Evolutionary conservation across 2,888 invertebrate genomes (phyloP).

Genomic region (Tetanocera ferruginea): DNA sequence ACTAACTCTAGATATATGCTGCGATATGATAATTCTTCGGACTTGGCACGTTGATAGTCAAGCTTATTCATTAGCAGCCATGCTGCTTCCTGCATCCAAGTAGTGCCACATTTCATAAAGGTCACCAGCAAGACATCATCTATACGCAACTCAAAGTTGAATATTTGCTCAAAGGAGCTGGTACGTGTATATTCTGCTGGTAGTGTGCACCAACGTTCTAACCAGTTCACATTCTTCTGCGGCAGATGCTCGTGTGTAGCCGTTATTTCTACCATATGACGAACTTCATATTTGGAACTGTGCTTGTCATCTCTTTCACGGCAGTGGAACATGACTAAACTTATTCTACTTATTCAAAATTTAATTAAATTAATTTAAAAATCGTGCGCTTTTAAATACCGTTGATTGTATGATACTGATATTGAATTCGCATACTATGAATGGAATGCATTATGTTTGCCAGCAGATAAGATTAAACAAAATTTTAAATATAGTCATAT

Average conservation of each 20-base stretch:
- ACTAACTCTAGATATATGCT: conserved; percentile 50
- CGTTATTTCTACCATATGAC: background rate
- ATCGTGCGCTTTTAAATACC: no score
- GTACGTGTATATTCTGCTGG: conserved; percentile 31
- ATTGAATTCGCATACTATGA: no score
- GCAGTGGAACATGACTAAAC: no score
- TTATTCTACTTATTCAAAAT: no score
- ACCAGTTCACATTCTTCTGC: conserved; percentile 41
- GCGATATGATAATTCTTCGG: conserved; percentile 25
- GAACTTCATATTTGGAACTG: no score
- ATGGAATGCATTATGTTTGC: no score
- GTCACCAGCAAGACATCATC: conserved; percentile 54
- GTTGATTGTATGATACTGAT: no score
- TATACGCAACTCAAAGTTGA: conserved; percentile 49
- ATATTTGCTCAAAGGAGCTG: conserved; percentile 27
- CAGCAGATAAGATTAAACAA: no score
- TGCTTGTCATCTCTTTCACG: no score
- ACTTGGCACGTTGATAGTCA: conserved; percentile 49
- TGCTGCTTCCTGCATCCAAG: conserved; percentile 55
- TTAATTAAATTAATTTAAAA: no score
- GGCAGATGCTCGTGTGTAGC: conserved; percentile 41
- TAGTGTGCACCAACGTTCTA: conserved; percentile 46
- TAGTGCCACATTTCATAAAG: conserved; percentile 54
- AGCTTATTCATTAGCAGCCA: conserved; percentile 55
- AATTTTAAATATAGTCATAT: no score